Base-by-base conservation (phyloP, 2,797 vertebrate genomes). In the Podarcis lilfordi region DNA sequence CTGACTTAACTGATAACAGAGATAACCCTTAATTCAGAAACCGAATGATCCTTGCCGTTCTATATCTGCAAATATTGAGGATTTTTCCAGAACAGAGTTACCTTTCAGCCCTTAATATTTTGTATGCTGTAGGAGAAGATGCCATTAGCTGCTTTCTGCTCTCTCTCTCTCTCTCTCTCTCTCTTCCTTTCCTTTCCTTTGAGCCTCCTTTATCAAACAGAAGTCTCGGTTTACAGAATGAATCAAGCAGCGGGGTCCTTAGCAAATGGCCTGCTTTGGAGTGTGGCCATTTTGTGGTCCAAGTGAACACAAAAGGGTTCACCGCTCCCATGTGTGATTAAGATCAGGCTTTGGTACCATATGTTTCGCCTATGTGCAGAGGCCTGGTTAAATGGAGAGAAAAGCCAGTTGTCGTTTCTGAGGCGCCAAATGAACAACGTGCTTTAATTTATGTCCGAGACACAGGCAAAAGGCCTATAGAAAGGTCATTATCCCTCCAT, bases 381-480 rank as follows among this genome's bases (percentile, higher is more conserved):
- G 91, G 55, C 74, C 37, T 94, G 87, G 94, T 90, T 90, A 88
- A 43, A 23, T 1, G 13, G 8, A 45, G 21, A 66, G 45, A 93
- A 93, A 93, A 94, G 90, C 87, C 90, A 86, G 82, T 91, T 89
- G 91, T 91, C 90, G 86, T 90, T 93, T 91, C 90, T 86, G 74
- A 92, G 91, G 89, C 79, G 0, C 89, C 64, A 1, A 91, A 93
- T 91, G 84, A 93, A 88, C 29, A 45, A 85, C 68, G 80, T 90
- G 71, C 87, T 91, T 59, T 91, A 90, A 94, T 93, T 93, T 94
- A 93, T 94, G 94, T 91, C 77, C 50, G 68, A 92, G 88, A 84
- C 72, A 82, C 69, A 80, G 64, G 84, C 87, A 79, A 94, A 77
- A 43, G 0, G 0, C 79, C 76, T 81, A 71, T 91, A 74, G 84